Evolutionary conservation across 2,113 vertebrate species (phyloP).

Genomic region (Kobus ellipsiprymnus): DNA sequence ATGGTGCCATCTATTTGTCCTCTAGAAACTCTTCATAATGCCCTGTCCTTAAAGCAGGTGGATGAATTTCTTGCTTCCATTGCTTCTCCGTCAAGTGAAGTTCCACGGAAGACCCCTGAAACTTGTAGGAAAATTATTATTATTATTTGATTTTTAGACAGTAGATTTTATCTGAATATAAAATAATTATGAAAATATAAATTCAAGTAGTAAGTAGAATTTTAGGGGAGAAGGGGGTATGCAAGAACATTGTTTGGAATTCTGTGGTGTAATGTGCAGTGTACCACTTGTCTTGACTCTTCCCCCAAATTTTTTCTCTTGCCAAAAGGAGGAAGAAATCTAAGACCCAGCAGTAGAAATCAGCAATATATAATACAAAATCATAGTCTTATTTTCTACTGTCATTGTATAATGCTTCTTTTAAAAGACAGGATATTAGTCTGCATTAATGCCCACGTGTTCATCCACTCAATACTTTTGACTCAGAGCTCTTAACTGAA

Average conservation of each 20-base stretch:
- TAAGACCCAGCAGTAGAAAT: not conserved
- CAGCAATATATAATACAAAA: not conserved
- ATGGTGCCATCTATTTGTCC: constrained; percentile 95
- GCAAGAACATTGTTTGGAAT: not conserved
- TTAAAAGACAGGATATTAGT: not conserved
- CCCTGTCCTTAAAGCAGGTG: constrained; percentile 92
- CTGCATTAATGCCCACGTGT: not conserved
- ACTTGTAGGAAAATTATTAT: constrained; percentile 70
- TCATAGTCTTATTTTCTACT: not conserved
- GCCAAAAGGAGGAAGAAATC: not conserved
- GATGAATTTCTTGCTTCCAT: constrained; percentile 91
- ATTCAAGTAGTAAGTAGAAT: not conserved
- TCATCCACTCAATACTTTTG: not conserved
- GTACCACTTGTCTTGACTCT: not conserved
- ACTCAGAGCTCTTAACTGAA: not conserved
- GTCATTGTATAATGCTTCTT: not conserved
- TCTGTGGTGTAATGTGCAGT: not conserved
- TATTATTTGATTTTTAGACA: constrained; percentile 1
- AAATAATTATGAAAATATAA: not conserved
- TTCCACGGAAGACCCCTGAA: constrained; percentile 75
- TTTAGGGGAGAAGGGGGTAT: not conserved
- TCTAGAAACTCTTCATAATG: constrained; percentile 92
- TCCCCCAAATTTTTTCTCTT: not conserved
- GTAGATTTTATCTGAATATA: not conserved
- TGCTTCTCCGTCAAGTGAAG: constrained; percentile 82